These are phyloP conservation scores for Podarcis lilfordi DNA, from an alignment of 2,797 vertebrate species.

Conservation along the genomic window DNA sequence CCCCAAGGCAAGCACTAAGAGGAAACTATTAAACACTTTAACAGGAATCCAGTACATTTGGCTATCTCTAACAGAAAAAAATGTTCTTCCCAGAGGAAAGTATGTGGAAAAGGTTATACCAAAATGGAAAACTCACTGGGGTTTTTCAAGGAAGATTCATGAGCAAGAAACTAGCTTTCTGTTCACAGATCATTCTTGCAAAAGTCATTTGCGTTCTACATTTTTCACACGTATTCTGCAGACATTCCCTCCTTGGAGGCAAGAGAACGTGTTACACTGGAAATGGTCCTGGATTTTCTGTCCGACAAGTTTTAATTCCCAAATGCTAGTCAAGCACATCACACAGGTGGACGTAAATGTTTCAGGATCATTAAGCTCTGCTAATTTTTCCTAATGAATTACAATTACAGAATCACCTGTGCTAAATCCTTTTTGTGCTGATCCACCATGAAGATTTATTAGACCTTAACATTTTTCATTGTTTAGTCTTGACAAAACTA, in stretches of 20 bases:
- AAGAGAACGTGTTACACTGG: neutral
- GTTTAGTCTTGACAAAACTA: conserved; percentile 37
- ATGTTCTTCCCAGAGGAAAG: conserved; percentile 1
- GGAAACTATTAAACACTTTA: neutral
- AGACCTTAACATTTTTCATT: conserved; percentile 45
- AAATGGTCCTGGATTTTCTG: neutral
- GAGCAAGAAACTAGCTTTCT: conserved; percentile 1
- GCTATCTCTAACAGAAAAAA: neutral
- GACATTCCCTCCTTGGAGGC: conserved; percentile 20
- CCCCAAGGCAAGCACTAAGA: neutral
- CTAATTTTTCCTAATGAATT: conserved; percentile 54
- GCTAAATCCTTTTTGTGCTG: conserved; percentile 41
- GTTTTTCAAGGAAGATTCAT: conserved; percentile 6
- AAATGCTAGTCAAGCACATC: conserved; percentile 4
- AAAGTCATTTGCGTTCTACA: neutral
- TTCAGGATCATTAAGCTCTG: conserved; percentile 47
- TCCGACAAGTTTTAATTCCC: conserved; percentile 23
- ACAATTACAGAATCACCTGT: conserved; percentile 20
- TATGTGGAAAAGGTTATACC: conserved; percentile 11
- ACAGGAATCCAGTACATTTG: neutral
- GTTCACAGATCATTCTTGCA: conserved; percentile 9
- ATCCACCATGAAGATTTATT: conserved; percentile 55
- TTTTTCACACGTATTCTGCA: conserved; percentile 20
- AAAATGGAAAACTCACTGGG: conserved; percentile 3
- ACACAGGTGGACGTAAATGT: conserved; percentile 29